Base-by-base conservation (phyloP, 2,113 vertebrate species). In the Lagopus muta region DNA sequence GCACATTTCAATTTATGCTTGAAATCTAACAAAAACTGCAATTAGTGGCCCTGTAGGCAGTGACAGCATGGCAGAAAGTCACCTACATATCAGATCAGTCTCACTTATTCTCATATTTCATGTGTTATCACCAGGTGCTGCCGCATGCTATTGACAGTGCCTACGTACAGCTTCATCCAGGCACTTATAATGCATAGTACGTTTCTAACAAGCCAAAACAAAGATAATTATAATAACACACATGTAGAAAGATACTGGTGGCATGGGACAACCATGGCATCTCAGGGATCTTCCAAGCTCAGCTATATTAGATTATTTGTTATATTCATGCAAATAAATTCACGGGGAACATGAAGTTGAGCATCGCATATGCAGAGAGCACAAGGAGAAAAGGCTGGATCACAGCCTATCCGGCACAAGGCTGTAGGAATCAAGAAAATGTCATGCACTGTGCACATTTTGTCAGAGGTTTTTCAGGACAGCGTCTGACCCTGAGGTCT, bases 361-460 rank as follows among this genome's bases (percentile, higher is more conserved):
- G 65, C 14, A 36, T 2, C 16, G 62, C 27, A 10, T 7, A 9
- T 1, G 38, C 13, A 75, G 34, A 47, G 54, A 65, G 20, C 24
- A 32, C n/a, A 32, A 32, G 40, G 2, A 81, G 52, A 75, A 61
- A 47, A 22, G 81, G 66, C 38, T 82, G 77, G 42, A 84, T 86
- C n/a, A 28, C 32, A 67, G 5, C 47, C 27, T 21, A 11, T 13
- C 65, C 57, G 72, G 70, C 43, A 65, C 0, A 57, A 62, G 30
- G 65, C 36, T 61, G 40, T 2, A 60, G 45, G n/a, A 87, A 82
- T 64, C n/a, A 52, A 64, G 70, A 50, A 78, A 79, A 67, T 2
- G 38, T 2, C 4, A 27, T 0, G 82, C 32, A 20, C 25, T 2
- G 0, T 11, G 10, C 14, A 6, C 52, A 48, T 42, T 34, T 47